Evolutionary conservation across 2,113 vertebrate genomes (phyloP).

Genomic region (Gallinago jamesoni): DNA sequence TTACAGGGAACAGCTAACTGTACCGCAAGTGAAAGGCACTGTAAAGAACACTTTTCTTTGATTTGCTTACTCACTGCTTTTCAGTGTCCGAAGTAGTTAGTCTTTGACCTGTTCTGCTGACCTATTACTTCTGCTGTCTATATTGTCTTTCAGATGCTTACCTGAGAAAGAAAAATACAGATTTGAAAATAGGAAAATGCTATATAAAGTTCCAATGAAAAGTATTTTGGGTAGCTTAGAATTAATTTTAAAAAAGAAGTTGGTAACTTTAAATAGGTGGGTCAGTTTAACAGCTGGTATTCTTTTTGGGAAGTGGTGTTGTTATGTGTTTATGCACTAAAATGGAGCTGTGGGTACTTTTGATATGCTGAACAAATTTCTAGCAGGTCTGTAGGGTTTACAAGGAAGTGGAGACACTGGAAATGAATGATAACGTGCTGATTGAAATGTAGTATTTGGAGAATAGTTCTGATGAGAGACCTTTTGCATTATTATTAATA

Average conservation of each 20-base stretch:
- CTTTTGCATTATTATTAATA: neutral
- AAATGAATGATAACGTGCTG: neutral
- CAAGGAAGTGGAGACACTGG: neutral
- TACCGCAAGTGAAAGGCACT: neutral
- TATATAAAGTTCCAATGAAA: neutral
- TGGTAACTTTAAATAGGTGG: neutral
- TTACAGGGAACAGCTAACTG: neutral
- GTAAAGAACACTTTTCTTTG: neutral
- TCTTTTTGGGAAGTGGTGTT: neutral
- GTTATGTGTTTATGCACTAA: neutral
- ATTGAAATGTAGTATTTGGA: neutral
- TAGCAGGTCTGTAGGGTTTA: neutral
- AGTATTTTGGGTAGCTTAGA: neutral
- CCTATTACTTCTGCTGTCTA: neutral
- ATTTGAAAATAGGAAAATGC: neutral
- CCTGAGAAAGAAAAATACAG: neutral
- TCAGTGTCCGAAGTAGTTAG: neutral
- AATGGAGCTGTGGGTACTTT: neutral
- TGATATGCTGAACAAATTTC: neutral
- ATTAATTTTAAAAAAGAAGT: neutral
- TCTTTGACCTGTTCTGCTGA: neutral
- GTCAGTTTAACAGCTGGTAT: neutral
- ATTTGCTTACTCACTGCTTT: neutral
- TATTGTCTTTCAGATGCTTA: neutral
- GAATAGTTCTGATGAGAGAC: neutral